A percentile compares a stretch with the other conserved stretches of the same genome.
These are phyloP conservation scores for Idaea straminata DNA, from an alignment of 2,888 invertebrate species.

Conservation along the genomic window DNA sequence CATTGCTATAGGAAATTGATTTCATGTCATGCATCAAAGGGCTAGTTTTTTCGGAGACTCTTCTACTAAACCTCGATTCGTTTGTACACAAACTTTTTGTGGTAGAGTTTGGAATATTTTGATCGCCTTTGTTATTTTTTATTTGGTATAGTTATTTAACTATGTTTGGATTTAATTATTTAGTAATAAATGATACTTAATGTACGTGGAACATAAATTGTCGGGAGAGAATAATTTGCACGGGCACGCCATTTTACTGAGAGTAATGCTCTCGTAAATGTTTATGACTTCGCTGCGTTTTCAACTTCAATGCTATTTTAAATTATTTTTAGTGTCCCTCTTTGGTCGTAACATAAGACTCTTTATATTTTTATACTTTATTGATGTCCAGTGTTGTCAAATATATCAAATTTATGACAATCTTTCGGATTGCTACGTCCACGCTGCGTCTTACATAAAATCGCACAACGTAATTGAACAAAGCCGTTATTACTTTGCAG, in stretches of 20 bases:
- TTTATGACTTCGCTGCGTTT: slow-evolving; percentile 68
- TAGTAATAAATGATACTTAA: slow-evolving; percentile 29
- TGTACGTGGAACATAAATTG: slow-evolving; percentile 43
- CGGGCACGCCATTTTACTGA: slow-evolving; percentile 57
- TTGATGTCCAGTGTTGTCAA: slow-evolving; percentile 54
- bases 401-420: slow-evolving; percentile 58
- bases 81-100: slow-evolving; percentile 27
- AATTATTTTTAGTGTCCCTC: slow-evolving; percentile 59
- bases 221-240: slow-evolving; percentile 55
- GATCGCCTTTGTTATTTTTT: slow-evolving; percentile 31
- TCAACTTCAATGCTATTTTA: slow-evolving; percentile 59
- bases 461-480: slow-evolving; percentile 7
- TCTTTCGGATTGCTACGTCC: slow-evolving; percentile 36
- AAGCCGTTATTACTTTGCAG: slow-evolving; percentile 6
- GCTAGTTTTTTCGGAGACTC: slow-evolving; percentile 16
- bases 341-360: slow-evolving; percentile 38
- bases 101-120: slow-evolving; percentile 40
- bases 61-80: slow-evolving; percentile 30
- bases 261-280: slow-evolving; percentile 78
- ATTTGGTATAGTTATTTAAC: slow-evolving; percentile 4
- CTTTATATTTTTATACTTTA: slow-evolving; percentile 50
- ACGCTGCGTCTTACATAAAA: slow-evolving; percentile 21
- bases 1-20: slow-evolving; percentile 63
- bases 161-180: slow-evolving; percentile 13
- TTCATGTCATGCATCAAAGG: slow-evolving; percentile 53